Evolutionary conservation across 2,797 vertebrate species (phyloP).

Genomic region (Lemur catta): DNA sequence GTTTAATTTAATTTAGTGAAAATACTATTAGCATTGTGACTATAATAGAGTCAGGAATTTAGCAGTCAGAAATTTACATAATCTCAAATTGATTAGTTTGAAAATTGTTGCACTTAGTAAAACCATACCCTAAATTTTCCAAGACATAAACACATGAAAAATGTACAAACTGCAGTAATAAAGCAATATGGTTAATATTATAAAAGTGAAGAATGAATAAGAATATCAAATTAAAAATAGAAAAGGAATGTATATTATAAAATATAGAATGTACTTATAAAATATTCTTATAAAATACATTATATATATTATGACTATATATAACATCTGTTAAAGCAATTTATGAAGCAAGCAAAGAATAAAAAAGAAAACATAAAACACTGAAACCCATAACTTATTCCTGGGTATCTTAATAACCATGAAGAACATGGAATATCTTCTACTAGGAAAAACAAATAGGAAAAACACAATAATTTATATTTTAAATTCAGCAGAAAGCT

Average conservation of each 20-base stretch:
- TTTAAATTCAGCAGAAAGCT: not conserved
- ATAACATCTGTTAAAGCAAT: not conserved
- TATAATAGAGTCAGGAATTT: not conserved
- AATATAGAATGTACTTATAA: not conserved
- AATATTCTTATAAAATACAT: not conserved
- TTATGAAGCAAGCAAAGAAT: not conserved
- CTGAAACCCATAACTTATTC: not conserved
- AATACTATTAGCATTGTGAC: not conserved
- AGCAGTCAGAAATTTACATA: not conserved
- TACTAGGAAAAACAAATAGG: not conserved
- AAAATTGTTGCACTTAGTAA: not conserved
- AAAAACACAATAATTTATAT: not conserved
- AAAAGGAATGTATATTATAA: not conserved
- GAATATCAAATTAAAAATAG: not conserved
- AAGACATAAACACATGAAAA: not conserved
- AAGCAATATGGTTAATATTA: not conserved
- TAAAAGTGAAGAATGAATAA: not conserved
- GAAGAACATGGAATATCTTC: not conserved
- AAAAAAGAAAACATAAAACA: not conserved
- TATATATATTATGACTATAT: not conserved
- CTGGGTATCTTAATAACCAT: not conserved
- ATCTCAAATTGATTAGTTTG: not conserved
- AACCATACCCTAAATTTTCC: not conserved
- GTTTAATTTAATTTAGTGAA: not conserved
- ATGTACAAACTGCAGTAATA: not conserved